These are phyloP conservation scores for Penaeus chinensis DNA, from an alignment of 1,140 invertebrate species.

Conservation along the genomic window DNA sequence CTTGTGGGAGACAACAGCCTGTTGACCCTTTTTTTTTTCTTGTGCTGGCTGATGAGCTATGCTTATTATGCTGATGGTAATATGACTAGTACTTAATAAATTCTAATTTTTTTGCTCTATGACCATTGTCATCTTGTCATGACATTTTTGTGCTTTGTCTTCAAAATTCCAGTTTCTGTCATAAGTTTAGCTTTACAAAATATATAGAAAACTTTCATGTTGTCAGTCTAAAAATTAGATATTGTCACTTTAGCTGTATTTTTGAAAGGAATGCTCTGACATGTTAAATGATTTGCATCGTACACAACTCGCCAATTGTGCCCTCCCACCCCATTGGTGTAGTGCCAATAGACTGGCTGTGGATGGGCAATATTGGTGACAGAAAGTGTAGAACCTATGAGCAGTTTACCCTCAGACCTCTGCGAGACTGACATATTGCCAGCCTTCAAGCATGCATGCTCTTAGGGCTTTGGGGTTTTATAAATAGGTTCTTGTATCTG, in stretches of 20 bases:
- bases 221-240: no score
- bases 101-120: no score
- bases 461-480: slow-evolving; percentile 32
- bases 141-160: no score
- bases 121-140: no score
- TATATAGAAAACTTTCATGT: no score
- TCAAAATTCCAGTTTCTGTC: no score
- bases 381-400: neutral
- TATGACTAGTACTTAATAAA: no score
- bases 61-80: slow-evolving; percentile 26
- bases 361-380: slow-evolving; percentile 38
- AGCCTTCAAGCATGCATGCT: slow-evolving; percentile 52
- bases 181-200: no score
- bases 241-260: neutral
- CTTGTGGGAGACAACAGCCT: neutral
- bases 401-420: slow-evolving; percentile 37
- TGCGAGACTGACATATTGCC: slow-evolving; percentile 52
- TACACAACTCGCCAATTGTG: neutral
- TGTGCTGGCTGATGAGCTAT: slow-evolving; percentile 17
- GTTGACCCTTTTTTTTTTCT: slow-evolving; percentile 25
- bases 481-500: slow-evolving; percentile 16
- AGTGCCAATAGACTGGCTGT: slow-evolving; percentile 33
- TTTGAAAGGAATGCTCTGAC: neutral
- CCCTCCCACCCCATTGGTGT: slow-evolving; percentile 52
- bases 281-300: slow-evolving; percentile 15